Conservation (phyloP, 1,140 invertebrate genomes). For the Psix sp. region DNA sequence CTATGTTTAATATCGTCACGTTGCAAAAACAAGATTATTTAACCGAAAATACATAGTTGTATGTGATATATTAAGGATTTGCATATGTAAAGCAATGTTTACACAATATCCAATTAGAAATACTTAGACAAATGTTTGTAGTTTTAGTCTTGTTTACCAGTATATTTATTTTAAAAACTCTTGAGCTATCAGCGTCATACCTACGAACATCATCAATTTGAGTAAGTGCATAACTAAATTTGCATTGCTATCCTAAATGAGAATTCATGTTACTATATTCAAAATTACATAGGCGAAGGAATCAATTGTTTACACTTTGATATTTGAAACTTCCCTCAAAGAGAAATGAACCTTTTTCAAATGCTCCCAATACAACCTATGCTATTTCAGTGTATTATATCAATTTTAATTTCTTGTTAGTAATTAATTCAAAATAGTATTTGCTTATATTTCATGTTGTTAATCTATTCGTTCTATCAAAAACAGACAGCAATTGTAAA, state of each 20-base stretch:
- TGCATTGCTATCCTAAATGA: constrained; percentile 20
- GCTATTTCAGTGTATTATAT: too few species aligned
- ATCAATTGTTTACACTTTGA: constrained; percentile 42
- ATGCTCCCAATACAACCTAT: constrained; percentile 12
- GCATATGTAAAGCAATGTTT: constrained; percentile 25
- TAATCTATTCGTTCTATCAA: too few species aligned
- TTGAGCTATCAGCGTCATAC: constrained; percentile 17
- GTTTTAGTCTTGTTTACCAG: constrained; percentile 34
- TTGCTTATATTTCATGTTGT: too few species aligned
- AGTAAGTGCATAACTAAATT: constrained; percentile 42
- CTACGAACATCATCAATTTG: constrained; percentile 13
- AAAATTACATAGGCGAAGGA: constrained; percentile 30
- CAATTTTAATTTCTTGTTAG: too few species aligned
- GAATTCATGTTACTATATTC: constrained; percentile 40
- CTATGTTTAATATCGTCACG: not conserved
- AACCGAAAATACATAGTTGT: constrained; percentile 4
- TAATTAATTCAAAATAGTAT: too few species aligned
- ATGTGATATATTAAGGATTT: constrained; percentile 5
- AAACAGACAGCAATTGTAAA: too few species aligned
- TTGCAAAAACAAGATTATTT: constrained; percentile 33
- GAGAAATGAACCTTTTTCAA: constrained; percentile 23
- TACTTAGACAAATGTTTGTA: constrained; percentile 45
- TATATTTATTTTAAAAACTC: constrained; percentile 37
- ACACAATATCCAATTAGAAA: constrained; percentile 37
- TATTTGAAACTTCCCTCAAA: constrained; percentile 38